Base-by-base conservation (phyloP, 2,113 vertebrate species). In the Etheostoma spectabile region DNA sequence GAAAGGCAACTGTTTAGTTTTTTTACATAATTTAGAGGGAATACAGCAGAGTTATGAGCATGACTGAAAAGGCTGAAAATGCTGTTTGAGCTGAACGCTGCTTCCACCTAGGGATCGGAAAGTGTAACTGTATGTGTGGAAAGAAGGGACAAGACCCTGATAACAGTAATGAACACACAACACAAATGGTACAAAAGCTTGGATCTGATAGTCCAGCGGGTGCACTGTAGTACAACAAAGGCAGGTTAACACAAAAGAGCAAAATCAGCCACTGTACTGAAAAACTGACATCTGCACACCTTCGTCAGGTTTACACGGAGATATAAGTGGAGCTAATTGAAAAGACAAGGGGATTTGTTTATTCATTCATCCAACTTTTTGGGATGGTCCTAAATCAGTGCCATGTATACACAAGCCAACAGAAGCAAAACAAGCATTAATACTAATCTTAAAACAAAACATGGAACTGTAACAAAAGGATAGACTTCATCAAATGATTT, bases 1-100 rank as follows among this genome's bases (percentile, higher is more conserved):
- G 75, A 87, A 77, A 63, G 62, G 24, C 16, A 21, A 80, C 68
- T 51, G 21, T 82, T 87, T 75, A 57, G 4, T 85, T 85, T 82
- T 63, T 63, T 15, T 80, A n/a, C 49, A 68, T 35, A 61, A 59
- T 70, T 67, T 46, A 66, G 18, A 2, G 27, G 69, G n/a, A 62
- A 30, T 71, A n/a, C 56, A 18, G 35, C 42, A 0, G n/a, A 51
- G 27, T 42, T 57, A 11, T 64, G 57, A 52, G 48, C 19, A 35
- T 12, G 14, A 3, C 27, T 12, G 4, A 52, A 22, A 38, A 21
- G 15, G 6, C 16, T 5, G 15, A 63, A 45, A 49, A 35, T 0
- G 4, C 11, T 51, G n/a, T 30, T 71, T 65, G 38, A 67, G 42
- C 38, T 72, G 8, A 75, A 66, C 84, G 24, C 73, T 76, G 87